Evolutionary conservation across 2,113 vertebrate genomes (phyloP).

Genomic region (Zosterops lateralis): DNA sequence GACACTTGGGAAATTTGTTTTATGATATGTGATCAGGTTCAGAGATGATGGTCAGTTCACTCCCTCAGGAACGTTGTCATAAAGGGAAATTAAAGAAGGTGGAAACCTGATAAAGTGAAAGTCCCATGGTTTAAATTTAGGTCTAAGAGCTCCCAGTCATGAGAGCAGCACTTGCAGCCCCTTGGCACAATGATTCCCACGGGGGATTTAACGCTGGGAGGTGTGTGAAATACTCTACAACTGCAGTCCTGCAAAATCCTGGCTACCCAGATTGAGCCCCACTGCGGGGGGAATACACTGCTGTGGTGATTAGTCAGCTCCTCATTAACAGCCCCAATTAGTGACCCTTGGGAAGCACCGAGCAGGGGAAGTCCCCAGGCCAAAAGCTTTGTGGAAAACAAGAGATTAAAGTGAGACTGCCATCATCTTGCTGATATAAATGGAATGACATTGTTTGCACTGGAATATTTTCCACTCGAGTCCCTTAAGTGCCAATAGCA

Average conservation of each 20-base stretch:
- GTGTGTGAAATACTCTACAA: neutral
- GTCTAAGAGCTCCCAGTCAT: neutral
- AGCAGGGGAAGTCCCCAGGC: neutral
- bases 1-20: conserved; percentile 69
- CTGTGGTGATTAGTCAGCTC: neutral
- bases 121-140: neutral
- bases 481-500: neutral
- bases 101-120: neutral
- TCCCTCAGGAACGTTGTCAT: neutral
- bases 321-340: conserved; percentile 25
- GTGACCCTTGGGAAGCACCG: neutral
- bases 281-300: neutral
- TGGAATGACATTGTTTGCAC: neutral
- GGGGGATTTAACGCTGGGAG: conserved; percentile 6
- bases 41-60: conserved; percentile 23
- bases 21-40: conserved; percentile 15
- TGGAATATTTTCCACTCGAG: neutral
- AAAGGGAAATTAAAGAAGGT: conserved; percentile 47
- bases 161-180: neutral
- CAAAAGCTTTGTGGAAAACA: neutral
- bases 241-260: conserved; percentile 1
- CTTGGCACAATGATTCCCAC: neutral
- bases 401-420: neutral
- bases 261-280: neutral
- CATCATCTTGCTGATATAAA: neutral